phyloP scores from a whole-genome alignment of 2,888 invertebrate genomes.

The Microctonus hyperodae region DNA sequence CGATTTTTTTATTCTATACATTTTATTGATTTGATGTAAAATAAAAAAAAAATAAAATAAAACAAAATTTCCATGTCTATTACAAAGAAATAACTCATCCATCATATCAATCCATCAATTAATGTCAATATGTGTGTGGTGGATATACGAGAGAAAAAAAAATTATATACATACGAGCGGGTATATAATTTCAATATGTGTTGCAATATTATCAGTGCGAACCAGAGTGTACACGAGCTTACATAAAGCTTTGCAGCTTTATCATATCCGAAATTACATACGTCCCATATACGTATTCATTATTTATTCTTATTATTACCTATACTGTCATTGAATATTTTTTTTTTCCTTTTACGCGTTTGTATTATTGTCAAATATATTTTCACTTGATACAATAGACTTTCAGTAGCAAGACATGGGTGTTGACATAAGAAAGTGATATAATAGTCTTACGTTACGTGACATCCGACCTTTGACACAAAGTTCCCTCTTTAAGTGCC shows the following conservation, averaged over 20 bases:
- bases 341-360: not conserved
- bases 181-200: not conserved
- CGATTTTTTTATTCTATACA: too few relatives aligned
- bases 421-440: constrained; percentile 14
- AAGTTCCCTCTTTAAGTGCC: not conserved
- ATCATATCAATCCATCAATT: constrained; percentile 19
- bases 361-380: not conserved
- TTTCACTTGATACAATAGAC: not conserved
- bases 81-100: constrained; percentile 8
- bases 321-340: not conserved
- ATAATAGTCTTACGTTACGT: constrained; percentile 17
- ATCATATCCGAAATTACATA: too few relatives aligned
- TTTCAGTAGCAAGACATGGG: not conserved
- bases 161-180: not conserved
- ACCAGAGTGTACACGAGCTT: not conserved
- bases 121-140: constrained; percentile 17
- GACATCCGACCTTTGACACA: constrained; percentile 8
- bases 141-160: too few relatives aligned
- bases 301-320: too few relatives aligned
- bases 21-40: too few relatives aligned
- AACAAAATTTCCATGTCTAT: not conserved
- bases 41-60: too few relatives aligned
- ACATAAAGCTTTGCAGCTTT: not conserved
- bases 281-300: too few relatives aligned
- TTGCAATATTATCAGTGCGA: not conserved